phyloP scores from a whole-genome alignment of 2,888 invertebrate genomes.

The Caradrina kadenii region DNA sequence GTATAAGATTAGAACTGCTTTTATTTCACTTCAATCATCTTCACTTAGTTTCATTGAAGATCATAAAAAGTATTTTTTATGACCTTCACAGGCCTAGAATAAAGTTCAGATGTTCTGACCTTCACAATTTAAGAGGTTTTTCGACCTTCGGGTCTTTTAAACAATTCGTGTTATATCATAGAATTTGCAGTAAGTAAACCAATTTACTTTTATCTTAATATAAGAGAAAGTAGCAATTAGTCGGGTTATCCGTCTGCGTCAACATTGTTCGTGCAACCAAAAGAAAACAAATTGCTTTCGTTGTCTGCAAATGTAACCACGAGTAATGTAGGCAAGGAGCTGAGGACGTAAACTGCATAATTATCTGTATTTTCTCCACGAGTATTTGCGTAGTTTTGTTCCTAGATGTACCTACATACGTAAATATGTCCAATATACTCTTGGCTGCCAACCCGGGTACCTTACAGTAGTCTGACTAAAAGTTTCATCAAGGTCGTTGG shows the following conservation, averaged over 20 bases:
- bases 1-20: neutral
- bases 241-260: conserved; percentile 42
- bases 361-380: neutral
- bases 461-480: too few species aligned
- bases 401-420: neutral
- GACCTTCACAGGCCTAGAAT: conserved; percentile 11
- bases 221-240: conserved; percentile 34
- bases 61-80: conserved; percentile 5
- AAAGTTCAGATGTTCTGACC: conserved; percentile 4
- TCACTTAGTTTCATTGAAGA: conserved; percentile 1
- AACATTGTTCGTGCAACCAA: conserved; percentile 19
- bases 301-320: conserved; percentile 16
- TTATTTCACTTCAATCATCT: conserved; percentile 13
- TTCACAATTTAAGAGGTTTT: neutral
- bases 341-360: conserved; percentile 8
- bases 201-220: conserved; percentile 38
- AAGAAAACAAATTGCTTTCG: conserved; percentile 32
- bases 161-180: conserved; percentile 22
- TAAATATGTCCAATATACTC: too few species aligned
- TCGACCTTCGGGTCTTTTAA: conserved; percentile 16
- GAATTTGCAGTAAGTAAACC: conserved; percentile 27
- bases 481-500: too few species aligned
- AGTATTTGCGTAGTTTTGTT: neutral
- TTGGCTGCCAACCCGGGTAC: too few species aligned
- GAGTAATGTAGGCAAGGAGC: conserved; percentile 5